phyloP scores from a whole-genome alignment of 53 echinoderm and acorn worm genomes.

The Zoroaster sp. region DNA sequence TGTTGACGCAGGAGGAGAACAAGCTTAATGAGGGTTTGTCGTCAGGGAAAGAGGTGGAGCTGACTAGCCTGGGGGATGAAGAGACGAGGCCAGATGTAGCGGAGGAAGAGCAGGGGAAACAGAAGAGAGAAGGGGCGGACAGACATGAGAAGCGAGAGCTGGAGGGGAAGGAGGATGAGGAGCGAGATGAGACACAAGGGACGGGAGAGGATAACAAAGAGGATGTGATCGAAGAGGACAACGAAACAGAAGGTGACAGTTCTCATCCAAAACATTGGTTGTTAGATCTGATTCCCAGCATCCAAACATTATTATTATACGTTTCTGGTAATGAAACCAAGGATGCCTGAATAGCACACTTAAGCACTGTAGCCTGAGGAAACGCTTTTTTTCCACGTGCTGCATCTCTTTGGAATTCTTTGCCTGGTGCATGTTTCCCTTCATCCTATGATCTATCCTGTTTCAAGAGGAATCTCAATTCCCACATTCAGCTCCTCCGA shows the following conservation, averaged over 20 bases:
- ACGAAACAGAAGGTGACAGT: not conserved
- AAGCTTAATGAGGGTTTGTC: not conserved
- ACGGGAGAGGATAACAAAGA: not conserved
- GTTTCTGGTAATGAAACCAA: too few relatives aligned
- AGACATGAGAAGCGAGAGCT: not conserved
- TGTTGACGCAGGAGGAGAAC: not conserved
- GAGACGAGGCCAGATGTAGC: not conserved
- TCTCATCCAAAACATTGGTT: not conserved
- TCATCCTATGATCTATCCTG: too few relatives aligned
- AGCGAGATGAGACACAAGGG: not conserved
- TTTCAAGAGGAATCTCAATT: too few relatives aligned
- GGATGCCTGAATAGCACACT: too few relatives aligned
- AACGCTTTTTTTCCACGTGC: too few relatives aligned
- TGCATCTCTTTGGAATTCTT: too few relatives aligned
- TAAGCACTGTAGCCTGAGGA: too few relatives aligned
- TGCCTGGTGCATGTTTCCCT: too few relatives aligned
- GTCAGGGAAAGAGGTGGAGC: slow-evolving; percentile 25
- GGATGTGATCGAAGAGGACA: not conserved
- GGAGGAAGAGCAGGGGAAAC: not conserved
- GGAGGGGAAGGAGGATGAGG: not conserved
- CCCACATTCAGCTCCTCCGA: too few relatives aligned
- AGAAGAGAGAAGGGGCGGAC: not conserved
- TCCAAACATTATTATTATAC: too few relatives aligned
- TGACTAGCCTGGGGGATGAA: slow-evolving; percentile 41
- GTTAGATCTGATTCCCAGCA: too few relatives aligned